Evolutionary conservation across 2,797 vertebrate genomes (phyloP), one percentile per base, ranked within the genome.

Genomic region (Chanos chanos): DNA sequence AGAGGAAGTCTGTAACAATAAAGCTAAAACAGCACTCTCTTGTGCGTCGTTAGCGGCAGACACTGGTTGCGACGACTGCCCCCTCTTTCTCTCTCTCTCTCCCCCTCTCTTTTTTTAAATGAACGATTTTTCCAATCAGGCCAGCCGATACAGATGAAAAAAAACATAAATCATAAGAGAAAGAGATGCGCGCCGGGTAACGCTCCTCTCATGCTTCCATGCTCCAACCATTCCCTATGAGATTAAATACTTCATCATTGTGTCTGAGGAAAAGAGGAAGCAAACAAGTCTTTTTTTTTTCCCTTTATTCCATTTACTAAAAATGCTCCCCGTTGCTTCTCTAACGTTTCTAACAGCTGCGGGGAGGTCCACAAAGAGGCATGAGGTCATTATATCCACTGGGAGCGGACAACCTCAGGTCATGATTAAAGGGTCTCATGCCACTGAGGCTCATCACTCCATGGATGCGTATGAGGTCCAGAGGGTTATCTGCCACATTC

Each of bases 171-270:
- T 82, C 77, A 85, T 66, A 72, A 71, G 47, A 51, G 66, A 62
- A 66, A 76, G 75, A 54, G 72, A 76, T 60, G 73, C 72, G 61
- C 75, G 74, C 47, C 72, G 16, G 81, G 82, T 81, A 85, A 88
- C 79, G 78, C 75, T 78, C 76, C 78, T 76, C 85, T 85, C 85
- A 77, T 70, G 81, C 74, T 79, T 71, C 71, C 71, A 71, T 76
- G 78, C 72, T 72, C 72, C 78, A 44, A 80, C 52, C 76, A 86
- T 82, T 80, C 74, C 41, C 36, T 68, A 57, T 66, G 70, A 88
- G 86, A 89, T 89, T 85, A 86, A 87, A 86, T 79, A 53, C 85
- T 89, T 83, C 67, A 85, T 89, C 86, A 87, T 79, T 77, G 83
- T 88, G 82, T 78, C 77, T 80, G 51, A 44, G 18, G 30, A 25